Evolutionary conservation across 2,113 vertebrate genomes (phyloP).

Genomic region (Tachysurus vachellii): DNA sequence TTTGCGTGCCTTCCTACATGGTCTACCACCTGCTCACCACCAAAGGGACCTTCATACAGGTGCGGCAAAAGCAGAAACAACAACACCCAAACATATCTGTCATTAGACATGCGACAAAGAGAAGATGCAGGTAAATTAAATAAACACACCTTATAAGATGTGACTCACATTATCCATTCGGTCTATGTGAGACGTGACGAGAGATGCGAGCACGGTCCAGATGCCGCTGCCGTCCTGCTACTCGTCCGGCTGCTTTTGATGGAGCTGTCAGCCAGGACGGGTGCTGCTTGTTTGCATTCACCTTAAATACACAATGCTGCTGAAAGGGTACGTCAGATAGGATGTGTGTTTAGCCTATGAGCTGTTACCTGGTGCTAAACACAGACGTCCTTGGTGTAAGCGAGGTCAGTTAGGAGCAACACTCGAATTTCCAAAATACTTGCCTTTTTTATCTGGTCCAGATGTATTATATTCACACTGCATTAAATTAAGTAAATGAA

Average conservation of each 20-base stretch:
- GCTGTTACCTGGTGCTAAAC: constrained; percentile 20
- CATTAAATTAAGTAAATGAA: background rate
- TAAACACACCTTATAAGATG: constrained; percentile 34
- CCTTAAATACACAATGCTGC: constrained; percentile 52
- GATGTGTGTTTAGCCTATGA: constrained; percentile 37
- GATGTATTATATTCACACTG: background rate
- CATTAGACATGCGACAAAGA: constrained; percentile 35
- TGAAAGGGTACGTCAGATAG: constrained; percentile 54
- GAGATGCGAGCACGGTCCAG: constrained; percentile 49
- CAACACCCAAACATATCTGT: constrained; percentile 34
- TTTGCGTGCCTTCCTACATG: constrained; percentile 92
- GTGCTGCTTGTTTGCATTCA: constrained; percentile 54
- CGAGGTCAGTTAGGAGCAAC: constrained; percentile 27
- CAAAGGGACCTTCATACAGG: constrained; percentile 93
- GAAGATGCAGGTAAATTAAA: constrained; percentile 25
- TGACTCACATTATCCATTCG: constrained; percentile 37
- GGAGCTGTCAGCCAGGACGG: constrained; percentile 26
- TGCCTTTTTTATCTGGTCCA: background rate
- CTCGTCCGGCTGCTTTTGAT: constrained; percentile 46
- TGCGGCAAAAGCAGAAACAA: constrained; percentile 59
- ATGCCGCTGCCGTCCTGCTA: constrained; percentile 38
- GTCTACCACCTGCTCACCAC: constrained; percentile 81
- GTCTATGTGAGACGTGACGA: constrained; percentile 44
- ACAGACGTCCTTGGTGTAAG: constrained; percentile 12
- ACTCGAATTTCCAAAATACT: constrained; percentile 2